Base-by-base conservation (phyloP, 1,140 invertebrate species). In the Meloidogyne hapla region DNA sequence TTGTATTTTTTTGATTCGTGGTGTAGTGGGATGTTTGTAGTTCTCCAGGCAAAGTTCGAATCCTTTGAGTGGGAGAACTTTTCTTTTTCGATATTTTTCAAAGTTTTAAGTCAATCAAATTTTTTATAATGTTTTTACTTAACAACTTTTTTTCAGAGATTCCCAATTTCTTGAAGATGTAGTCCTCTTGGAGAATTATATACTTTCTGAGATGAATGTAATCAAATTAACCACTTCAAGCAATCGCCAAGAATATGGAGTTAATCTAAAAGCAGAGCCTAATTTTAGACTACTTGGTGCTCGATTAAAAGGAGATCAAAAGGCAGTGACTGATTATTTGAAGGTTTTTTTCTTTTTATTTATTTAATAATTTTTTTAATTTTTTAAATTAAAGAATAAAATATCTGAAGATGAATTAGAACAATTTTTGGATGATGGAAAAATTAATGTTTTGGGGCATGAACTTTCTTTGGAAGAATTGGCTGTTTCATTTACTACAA, bases 241-340 rank as follows among this genome's bases (percentile, higher is more conserved):
- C 13, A 93, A 99, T 83, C 98, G 98, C 88, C 90, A 92, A 69
- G 93, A 92, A 79, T 99, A 95, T 89, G 94, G 95, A 15, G 94
- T 99, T 21, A 91, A 91, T n/a, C 87, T 99, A 26, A 91, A 92
- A 85, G 96, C 95, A 2, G 94, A 98, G 86, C 94, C 95, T 0
- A 94, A 99, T 89, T 93, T 94, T 84, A 93, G 92, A 88, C 88
- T 90, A 5, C 90, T 99, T 1, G 96, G 96, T 3, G 90, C 91
- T n/a, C 90, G 94, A 74, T 89, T 95, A 15, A 95, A 95, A 88
- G 92, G 91, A 0, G 93, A 93, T 79, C 94, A 96, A 80, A 98
- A 98, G 89, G 90, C 91, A 23, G 92, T 98, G 0, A 92, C 91
- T 69, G 90, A 91, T 77, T 92, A 91, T 21, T 92, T 98, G 23